These are phyloP conservation scores for Pandemis cinnamomeana DNA, from an alignment of 2,888 invertebrate species.

Conservation along the genomic window DNA sequence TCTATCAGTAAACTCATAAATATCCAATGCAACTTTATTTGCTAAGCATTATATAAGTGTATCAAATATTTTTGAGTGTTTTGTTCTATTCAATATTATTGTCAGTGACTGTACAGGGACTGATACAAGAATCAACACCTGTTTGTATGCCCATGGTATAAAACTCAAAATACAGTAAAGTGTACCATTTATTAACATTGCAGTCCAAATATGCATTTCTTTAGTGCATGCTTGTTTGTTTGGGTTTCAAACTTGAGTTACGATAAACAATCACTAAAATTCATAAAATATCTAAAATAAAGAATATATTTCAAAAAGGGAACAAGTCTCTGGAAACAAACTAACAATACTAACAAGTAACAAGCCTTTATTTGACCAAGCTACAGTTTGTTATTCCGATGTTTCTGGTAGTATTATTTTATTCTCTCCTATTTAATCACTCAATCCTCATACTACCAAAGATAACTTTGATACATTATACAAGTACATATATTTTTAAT, in stretches of 20 bases:
- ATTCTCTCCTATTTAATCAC: neutral
- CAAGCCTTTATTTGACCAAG: too few relatives aligned
- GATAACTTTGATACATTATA: too few relatives aligned
- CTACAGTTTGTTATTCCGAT: too few relatives aligned
- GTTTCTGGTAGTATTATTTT: neutral
- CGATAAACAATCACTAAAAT: conserved; percentile 9
- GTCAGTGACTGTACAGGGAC: conserved; percentile 6
- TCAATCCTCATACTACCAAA: neutral
- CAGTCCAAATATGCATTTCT: conserved; percentile 33
- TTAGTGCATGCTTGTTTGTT: conserved; percentile 42
- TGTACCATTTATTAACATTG: conserved; percentile 32
- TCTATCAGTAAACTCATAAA: too few relatives aligned
- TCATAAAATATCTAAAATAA: too few relatives aligned
- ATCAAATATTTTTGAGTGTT: too few relatives aligned
- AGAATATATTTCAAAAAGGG: neutral
- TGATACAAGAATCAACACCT: conserved; percentile 24
- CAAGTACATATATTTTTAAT: too few relatives aligned
- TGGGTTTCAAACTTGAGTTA: conserved; percentile 44
- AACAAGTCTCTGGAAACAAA: neutral
- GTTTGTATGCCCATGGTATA: conserved; percentile 24
- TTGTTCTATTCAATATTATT: too few relatives aligned
- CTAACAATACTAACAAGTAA: neutral
- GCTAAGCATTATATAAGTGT: too few relatives aligned
- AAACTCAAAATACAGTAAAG: conserved; percentile 42
- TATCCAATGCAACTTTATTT: too few relatives aligned